Conservation (phyloP, 2,113 vertebrate species). For the Bos indicus region DNA sequence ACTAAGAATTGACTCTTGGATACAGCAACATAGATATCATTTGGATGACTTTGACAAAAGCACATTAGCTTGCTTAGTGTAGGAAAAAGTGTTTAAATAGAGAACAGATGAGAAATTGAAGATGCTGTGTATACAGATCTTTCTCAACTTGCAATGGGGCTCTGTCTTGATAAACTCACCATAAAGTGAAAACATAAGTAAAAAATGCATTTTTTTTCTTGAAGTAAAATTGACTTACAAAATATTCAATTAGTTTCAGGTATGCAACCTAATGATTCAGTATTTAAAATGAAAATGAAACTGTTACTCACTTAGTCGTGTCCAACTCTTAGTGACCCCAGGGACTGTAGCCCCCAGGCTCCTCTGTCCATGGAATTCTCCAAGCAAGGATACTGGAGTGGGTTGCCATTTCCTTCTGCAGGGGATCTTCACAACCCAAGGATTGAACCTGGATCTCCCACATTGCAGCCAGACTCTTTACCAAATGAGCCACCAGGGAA, state of each 20-base stretch:
- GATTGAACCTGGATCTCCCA: background rate
- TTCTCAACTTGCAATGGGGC: background rate
- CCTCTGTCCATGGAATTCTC: background rate
- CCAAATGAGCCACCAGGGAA: background rate
- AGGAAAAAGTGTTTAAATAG: background rate
- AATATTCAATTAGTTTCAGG: background rate
- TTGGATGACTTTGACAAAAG: background rate
- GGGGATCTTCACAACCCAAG: background rate
- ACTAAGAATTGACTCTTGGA: background rate
- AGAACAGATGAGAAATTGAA: background rate
- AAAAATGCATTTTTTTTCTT: background rate
- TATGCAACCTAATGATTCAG: background rate
- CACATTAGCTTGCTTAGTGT: background rate
- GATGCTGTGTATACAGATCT: background rate
- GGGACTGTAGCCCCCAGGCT: background rate
- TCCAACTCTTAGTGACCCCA: background rate
- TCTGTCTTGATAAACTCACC: background rate
- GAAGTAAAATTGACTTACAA: background rate
- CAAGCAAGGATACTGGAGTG: background rate
- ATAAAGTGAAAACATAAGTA: background rate
- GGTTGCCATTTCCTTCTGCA: background rate
- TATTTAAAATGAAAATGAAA: background rate
- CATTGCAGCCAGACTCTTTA: background rate
- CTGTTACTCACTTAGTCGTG: background rate
- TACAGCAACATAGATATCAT: background rate